Conservation (phyloP, 2,113 vertebrate species). For the Toxotes jaculatrix region DNA sequence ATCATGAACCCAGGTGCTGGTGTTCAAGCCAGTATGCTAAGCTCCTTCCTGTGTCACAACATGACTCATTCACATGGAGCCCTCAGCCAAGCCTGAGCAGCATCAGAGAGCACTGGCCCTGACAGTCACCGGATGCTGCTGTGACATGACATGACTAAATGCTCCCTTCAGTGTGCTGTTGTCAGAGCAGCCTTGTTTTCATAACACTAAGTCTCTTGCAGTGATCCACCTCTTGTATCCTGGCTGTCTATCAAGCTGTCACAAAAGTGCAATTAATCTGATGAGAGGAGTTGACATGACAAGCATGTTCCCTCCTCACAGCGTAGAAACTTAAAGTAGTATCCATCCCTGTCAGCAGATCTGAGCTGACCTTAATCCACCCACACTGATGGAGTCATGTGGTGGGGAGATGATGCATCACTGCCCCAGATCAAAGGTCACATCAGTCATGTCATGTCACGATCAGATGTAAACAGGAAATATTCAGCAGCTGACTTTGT, state of each 20-base stretch:
- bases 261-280: not conserved
- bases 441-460: slow-evolving; percentile 1
- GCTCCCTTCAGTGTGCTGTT: not conserved
- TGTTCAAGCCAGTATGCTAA: not conserved
- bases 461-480: not conserved
- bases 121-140: not conserved
- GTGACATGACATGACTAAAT: not conserved
- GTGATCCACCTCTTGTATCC: not conserved
- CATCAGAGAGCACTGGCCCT: no score
- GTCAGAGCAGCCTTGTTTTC: not conserved
- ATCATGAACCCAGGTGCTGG: not conserved
- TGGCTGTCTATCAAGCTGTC: not conserved
- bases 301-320: not conserved
- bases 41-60: not conserved
- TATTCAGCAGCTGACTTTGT: not conserved
- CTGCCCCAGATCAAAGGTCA: slow-evolving; percentile 7
- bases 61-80: not conserved
- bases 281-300: not conserved
- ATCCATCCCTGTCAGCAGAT: not conserved
- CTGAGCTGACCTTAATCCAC: slow-evolving; percentile 6
- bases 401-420: not conserved
- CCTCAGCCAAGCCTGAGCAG: not conserved
- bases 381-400: not conserved
- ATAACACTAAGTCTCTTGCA: not conserved
- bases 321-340: not conserved